These are phyloP conservation scores for Himalopsyche phryganea DNA, from an alignment of 1,140 invertebrate genomes.

Conservation along the genomic window DNA sequence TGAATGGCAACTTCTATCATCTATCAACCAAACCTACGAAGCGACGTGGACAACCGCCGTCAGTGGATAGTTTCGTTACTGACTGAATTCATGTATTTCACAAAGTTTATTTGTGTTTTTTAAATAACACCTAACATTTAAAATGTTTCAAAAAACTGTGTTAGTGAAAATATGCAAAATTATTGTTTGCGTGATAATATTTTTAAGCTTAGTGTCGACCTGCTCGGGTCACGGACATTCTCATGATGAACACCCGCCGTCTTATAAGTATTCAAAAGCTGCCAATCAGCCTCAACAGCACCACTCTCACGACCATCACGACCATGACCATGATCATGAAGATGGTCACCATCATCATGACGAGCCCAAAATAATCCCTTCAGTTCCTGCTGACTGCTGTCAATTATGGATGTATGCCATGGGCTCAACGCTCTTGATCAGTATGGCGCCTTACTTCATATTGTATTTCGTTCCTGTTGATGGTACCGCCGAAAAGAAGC, in stretches of 20 bases:
- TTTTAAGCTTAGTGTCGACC: no score
- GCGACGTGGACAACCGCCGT: no score
- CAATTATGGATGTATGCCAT: conserved; percentile 79
- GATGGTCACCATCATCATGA: conserved; percentile 34
- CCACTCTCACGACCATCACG: conserved; percentile 11
- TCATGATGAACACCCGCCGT: conserved; percentile 42
- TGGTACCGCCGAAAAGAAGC: conserved; percentile 78
- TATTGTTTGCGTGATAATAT: no score
- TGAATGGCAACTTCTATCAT: no score
- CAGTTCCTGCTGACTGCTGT: conserved; percentile 36
- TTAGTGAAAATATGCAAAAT: no score
- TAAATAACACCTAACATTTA: no score
- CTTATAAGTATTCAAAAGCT: conserved; percentile 71
- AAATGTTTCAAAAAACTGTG: no score
- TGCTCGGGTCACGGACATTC: conserved; percentile 40
- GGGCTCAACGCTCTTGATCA: conserved; percentile 87
- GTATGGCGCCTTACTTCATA: conserved; percentile 89
- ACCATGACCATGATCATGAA: conserved; percentile 32
- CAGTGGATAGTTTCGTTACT: no score
- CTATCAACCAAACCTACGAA: no score
- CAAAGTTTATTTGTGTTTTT: no score
- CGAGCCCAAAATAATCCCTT: neutral
- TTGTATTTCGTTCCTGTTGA: conserved; percentile 91
- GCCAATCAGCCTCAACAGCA: conserved; percentile 55
- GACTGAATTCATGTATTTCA: no score